Evolutionary conservation across 2,888 invertebrate species (phyloP).

Genomic region (Rotaria macrura): DNA sequence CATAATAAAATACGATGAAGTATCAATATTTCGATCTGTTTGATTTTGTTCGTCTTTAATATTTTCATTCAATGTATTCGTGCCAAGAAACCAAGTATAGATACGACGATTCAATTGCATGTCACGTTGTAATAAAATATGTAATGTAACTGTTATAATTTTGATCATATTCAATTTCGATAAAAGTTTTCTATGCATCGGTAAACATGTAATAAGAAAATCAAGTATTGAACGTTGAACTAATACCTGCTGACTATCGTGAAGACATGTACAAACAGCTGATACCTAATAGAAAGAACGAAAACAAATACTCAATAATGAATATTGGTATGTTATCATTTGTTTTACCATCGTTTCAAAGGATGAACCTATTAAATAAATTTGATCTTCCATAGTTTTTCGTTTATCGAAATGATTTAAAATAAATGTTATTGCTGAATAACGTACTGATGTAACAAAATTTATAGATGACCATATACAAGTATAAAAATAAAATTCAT

Average conservation of each 20-base stretch:
- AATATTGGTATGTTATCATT: too few species aligned
- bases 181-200: constrained; percentile 66
- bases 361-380: constrained; percentile 57
- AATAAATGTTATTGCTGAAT: constrained; percentile 70
- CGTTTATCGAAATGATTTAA: constrained; percentile 69
- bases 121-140: constrained; percentile 65
- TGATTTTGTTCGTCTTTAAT: neutral
- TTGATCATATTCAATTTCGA: constrained; percentile 59
- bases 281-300: neutral
- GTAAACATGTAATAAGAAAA: constrained; percentile 69
- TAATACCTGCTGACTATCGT: constrained; percentile 63
- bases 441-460: constrained; percentile 66
- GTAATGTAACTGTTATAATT: constrained; percentile 64
- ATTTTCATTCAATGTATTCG: constrained; percentile 37
- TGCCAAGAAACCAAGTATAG: constrained; percentile 71
- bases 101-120: constrained; percentile 76
- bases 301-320: too few species aligned
- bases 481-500: constrained; percentile 70
- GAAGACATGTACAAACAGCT: constrained; percentile 67
- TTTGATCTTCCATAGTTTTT: constrained; percentile 65
- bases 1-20: neutral
- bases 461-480: constrained; percentile 77
- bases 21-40: neutral
- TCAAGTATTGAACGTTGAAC: constrained; percentile 76
- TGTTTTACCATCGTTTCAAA: constrained; percentile 67